Base-by-base conservation (phyloP, 2,113 vertebrate species). In the Galbula dea region DNA sequence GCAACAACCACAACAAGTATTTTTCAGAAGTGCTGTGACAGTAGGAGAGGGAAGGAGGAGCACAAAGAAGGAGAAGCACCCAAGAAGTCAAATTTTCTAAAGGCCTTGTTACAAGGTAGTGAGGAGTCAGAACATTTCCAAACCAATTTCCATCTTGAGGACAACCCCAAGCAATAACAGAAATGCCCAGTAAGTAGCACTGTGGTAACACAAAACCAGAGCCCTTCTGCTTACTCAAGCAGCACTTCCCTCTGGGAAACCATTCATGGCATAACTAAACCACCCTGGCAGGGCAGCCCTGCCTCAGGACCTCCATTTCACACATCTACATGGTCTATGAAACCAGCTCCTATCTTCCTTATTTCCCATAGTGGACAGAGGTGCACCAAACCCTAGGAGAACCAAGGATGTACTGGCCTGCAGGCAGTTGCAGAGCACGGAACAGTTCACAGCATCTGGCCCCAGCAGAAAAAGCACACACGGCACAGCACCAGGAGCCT, bases 341-440 rank as follows among this genome's bases (percentile, higher is more conserved):
- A 52, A 57, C 23, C 57, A 74, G 72, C 19, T 55, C 52, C 11
- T 0, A 0, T 23, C 17, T 15, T 12, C n/a, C 36, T 11, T 10
- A 13, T 8, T 76, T 45, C 45, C 61, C 45, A 27, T 3, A 48
- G 61, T 2, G 8, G 45, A 51, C 61, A 81, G 45, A 48, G 36
- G 11, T 23, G 26, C 5, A 32, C 18, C n/a, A 67, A 48, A 36
- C n/a, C 1, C 0, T 2, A 52, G 2, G 10, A 45, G 39, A 73
- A 51, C 3, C 37, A 59, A 59, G 78, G 61, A 20, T 3, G 22
- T 24, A 3, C 46, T 18, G 13, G n/a, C 15, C 41, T 6, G 10
- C 63, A 67, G 61, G 58, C 85, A 82, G n/a, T 66, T 72, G 45
- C 34, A 29, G 67, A 75, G 86, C 71, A 54, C 49, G 1, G 2